Evolutionary conservation across 2,888 invertebrate species (phyloP).

Genomic region (Autographa gamma): DNA sequence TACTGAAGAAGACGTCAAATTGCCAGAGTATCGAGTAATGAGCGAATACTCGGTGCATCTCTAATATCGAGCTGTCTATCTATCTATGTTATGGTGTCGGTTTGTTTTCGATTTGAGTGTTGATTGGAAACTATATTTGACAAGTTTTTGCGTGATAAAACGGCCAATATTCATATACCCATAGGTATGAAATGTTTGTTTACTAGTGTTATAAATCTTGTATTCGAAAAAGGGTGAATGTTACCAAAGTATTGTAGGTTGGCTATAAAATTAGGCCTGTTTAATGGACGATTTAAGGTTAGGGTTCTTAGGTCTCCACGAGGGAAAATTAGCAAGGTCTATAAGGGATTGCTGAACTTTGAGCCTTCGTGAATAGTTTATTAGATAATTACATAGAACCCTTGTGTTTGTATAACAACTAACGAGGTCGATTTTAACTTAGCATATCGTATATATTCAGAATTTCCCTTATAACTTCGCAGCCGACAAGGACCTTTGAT

Average conservation of each 20-base stretch:
- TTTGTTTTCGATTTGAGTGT: not conserved
- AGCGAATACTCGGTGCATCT: too few relatives aligned
- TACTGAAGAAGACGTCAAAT: too few relatives aligned
- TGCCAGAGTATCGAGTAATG: too few relatives aligned
- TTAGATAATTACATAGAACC: not conserved
- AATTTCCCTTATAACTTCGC: too few relatives aligned
- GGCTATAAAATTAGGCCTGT: not conserved
- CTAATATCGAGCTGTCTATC: too few relatives aligned
- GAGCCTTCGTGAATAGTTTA: constrained; percentile 2
- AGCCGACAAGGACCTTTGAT: too few relatives aligned
- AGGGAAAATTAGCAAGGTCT: not conserved
- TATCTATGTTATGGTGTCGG: not conserved
- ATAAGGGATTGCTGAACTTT: not conserved
- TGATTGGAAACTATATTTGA: not conserved
- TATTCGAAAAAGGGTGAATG: not conserved
- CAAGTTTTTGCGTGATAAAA: too few relatives aligned
- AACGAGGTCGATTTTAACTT: not conserved
- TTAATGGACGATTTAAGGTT: not conserved
- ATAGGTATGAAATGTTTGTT: too few relatives aligned
- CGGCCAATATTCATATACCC: too few relatives aligned
- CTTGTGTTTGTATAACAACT: not conserved
- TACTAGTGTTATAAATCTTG: not conserved
- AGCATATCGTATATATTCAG: not conserved
- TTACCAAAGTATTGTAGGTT: not conserved
- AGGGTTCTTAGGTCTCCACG: not conserved